A percentile compares a stretch with the other conserved stretches of the same genome.
Evolutionary conservation across 1,140 invertebrate genomes (phyloP).

Genomic region (Euura saliciscinereae): DNA sequence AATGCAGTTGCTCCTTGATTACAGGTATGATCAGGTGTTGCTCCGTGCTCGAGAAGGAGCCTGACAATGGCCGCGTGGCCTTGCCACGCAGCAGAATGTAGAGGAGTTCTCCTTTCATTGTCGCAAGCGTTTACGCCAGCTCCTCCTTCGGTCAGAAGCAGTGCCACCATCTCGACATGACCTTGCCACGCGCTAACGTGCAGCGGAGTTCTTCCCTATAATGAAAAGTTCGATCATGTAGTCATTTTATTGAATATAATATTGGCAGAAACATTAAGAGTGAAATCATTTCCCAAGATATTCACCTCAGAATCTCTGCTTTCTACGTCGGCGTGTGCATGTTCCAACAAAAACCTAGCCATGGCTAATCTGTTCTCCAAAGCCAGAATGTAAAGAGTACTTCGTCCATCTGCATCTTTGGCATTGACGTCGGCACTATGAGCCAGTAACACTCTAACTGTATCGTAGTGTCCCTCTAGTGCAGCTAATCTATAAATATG

Average conservation of each 20-base stretch:
- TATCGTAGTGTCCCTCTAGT: slow-evolving; percentile 84
- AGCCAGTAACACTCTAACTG: slow-evolving; percentile 74
- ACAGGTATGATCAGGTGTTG: slow-evolving; percentile 87
- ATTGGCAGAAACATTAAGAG: background rate
- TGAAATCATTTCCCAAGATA: slow-evolving; percentile 24
- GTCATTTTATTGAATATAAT: slow-evolving; percentile 7
- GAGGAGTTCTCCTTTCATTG: slow-evolving; percentile 84
- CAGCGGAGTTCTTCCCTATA: slow-evolving; percentile 83
- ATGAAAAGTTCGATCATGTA: slow-evolving; percentile 18
- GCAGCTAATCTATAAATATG: slow-evolving; percentile 72
- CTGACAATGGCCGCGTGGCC: slow-evolving; percentile 86
- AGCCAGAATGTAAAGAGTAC: slow-evolving; percentile 89
- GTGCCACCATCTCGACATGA: slow-evolving; percentile 86
- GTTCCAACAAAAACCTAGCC: slow-evolving; percentile 81
- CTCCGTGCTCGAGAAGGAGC: slow-evolving; percentile 78
- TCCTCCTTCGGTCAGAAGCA: slow-evolving; percentile 77
- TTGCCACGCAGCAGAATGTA: slow-evolving; percentile 96
- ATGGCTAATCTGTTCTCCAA: slow-evolving; percentile 88
- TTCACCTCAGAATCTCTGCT: slow-evolving; percentile 85
- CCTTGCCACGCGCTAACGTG: slow-evolving; percentile 96
- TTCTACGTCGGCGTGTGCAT: slow-evolving; percentile 82
- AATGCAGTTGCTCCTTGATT: slow-evolving; percentile 93
- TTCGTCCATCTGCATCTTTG: slow-evolving; percentile 90
- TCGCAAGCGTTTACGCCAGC: slow-evolving; percentile 90
- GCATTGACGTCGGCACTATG: slow-evolving; percentile 88